Conservation (phyloP, 2,888 invertebrate species). For the Dicyrtomina minuta region DNA sequence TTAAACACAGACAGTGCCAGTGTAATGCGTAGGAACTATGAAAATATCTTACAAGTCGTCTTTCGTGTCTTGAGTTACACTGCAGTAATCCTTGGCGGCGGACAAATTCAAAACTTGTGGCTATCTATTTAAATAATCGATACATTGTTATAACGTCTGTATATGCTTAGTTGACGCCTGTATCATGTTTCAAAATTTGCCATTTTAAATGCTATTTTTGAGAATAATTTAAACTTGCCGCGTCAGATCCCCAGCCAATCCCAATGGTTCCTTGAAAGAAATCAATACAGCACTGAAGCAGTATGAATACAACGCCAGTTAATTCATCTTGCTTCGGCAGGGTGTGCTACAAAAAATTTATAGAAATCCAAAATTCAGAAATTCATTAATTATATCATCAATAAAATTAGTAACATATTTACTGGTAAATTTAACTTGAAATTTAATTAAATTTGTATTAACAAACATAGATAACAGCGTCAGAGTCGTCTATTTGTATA, state of each 20-base stretch:
- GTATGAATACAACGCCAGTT: neutral
- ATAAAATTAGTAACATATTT: too few relatives aligned
- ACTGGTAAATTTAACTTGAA: too few relatives aligned
- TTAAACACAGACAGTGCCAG: neutral
- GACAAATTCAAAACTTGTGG: slow-evolving; percentile 11
- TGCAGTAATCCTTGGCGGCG: slow-evolving; percentile 13
- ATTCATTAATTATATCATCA: too few relatives aligned
- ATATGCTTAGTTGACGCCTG: neutral
- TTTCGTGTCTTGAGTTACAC: slow-evolving; percentile 13
- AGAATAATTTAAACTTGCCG: slow-evolving; percentile 6
- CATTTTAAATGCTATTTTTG: neutral
- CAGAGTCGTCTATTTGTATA: too few relatives aligned
- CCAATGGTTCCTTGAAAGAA: too few relatives aligned
- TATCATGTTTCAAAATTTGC: neutral
- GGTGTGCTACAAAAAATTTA: neutral
- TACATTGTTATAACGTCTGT: too few relatives aligned
- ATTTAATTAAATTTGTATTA: too few relatives aligned
- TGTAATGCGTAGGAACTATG: neutral
- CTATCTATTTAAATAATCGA: neutral
- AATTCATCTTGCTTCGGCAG: too few relatives aligned
- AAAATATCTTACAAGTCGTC: slow-evolving; percentile 1
- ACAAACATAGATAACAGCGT: too few relatives aligned
- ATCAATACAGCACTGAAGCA: too few relatives aligned
- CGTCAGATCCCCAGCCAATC: too few relatives aligned
- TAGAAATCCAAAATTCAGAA: neutral